phyloP scores from a whole-genome alignment of 2,888 invertebrate genomes.

The Agrochola circellaris region DNA sequence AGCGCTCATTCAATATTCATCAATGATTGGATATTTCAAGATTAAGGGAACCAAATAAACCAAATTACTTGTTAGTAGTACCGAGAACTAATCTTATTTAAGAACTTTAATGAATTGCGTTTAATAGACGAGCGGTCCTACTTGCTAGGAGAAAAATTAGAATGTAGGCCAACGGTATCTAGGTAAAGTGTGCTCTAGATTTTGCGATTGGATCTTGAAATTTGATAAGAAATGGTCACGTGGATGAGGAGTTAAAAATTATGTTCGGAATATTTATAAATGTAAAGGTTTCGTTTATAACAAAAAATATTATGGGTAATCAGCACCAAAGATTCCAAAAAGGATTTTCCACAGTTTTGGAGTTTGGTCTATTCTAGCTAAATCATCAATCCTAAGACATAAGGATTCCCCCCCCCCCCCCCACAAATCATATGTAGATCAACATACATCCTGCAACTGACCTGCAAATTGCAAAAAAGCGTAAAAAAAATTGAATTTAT shows the following conservation, averaged over 20 bases:
- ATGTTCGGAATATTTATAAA: background rate
- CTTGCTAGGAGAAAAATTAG: slow-evolving; percentile 19
- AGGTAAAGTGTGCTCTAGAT: slow-evolving; percentile 19
- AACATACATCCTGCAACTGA: too few species aligned
- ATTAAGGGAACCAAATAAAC: slow-evolving; percentile 30
- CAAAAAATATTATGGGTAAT: background rate
- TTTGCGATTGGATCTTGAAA: background rate
- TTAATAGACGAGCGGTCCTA: slow-evolving; percentile 6
- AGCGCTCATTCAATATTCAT: slow-evolving; percentile 53
- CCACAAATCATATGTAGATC: too few species aligned
- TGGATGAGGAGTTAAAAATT: background rate
- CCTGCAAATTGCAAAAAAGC: too few species aligned
- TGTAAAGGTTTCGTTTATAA: too few species aligned
- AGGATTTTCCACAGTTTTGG: too few species aligned
- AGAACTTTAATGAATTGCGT: slow-evolving; percentile 31
- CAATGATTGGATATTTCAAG: slow-evolving; percentile 35
- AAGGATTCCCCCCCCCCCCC: too few species aligned
- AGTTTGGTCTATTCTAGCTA: too few species aligned
- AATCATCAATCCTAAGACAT: too few species aligned
- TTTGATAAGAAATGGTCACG: background rate
- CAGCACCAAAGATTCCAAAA: too few species aligned
- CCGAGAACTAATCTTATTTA: slow-evolving; percentile 31
- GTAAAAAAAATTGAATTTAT: too few species aligned
- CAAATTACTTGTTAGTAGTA: slow-evolving; percentile 33
- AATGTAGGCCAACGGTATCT: slow-evolving; percentile 33